These are phyloP conservation scores for Dendrolimus pini DNA, from an alignment of 2,888 invertebrate species.

Conservation along the genomic window DNA sequence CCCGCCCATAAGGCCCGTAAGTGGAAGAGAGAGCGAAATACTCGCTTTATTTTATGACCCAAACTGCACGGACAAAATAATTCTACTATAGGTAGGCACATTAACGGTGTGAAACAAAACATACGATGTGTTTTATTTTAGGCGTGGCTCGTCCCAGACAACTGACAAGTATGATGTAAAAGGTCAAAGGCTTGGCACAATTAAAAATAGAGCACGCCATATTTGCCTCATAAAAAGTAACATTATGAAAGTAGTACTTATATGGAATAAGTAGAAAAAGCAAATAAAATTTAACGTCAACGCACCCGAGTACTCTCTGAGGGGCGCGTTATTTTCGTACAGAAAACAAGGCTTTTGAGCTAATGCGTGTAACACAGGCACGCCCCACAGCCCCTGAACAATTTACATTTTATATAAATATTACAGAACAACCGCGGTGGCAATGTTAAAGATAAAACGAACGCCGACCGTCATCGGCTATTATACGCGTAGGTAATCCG, in stretches of 20 bases:
- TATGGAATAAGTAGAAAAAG: background rate
- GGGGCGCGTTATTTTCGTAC: constrained; percentile 36
- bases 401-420: constrained; percentile 57
- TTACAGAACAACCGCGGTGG: constrained; percentile 35
- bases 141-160: no score
- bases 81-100: no score
- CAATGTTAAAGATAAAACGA: constrained; percentile 30
- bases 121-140: no score
- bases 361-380: constrained; percentile 22
- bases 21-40: no score
- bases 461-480: constrained; percentile 19
- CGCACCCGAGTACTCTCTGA: constrained; percentile 22
- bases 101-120: no score
- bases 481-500: constrained; percentile 3
- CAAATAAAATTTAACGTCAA: constrained; percentile 20
- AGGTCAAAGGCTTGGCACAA: background rate
- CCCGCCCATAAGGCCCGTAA: no score
- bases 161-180: background rate
- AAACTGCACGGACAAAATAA: no score
- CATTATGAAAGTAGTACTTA: background rate
- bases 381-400: constrained; percentile 44
- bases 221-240: background rate
- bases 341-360: constrained; percentile 30
- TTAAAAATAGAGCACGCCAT: background rate
- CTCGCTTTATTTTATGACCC: no score